phyloP scores from a whole-genome alignment of 1,140 invertebrate species.

The Hycleus cichorii region DNA sequence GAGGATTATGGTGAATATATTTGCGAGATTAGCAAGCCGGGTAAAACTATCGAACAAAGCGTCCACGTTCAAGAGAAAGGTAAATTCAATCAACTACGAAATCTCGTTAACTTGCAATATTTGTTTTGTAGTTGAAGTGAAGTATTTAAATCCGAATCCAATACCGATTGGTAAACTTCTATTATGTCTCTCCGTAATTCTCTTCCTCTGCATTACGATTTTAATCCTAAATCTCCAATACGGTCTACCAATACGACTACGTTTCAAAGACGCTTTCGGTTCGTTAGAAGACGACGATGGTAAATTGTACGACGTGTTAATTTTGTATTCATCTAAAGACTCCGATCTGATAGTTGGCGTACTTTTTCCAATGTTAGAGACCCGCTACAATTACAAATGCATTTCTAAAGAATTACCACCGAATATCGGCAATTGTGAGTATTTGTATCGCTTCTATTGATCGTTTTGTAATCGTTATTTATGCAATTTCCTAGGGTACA shows the following conservation, averaged over 20 bases:
- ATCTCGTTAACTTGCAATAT: not conserved
- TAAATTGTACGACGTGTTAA: slow-evolving; percentile 35
- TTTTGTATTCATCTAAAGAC: slow-evolving; percentile 35
- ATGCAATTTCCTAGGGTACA: slow-evolving; percentile 26
- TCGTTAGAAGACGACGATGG: slow-evolving; percentile 33
- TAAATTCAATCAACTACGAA: slow-evolving; percentile 8
- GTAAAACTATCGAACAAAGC: slow-evolving; percentile 24
- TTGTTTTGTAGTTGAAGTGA: slow-evolving; percentile 24
- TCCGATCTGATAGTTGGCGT: slow-evolving; percentile 31
- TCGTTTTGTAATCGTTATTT: slow-evolving; percentile 4
- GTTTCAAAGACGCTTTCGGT: slow-evolving; percentile 35
- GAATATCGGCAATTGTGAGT: slow-evolving; percentile 33
- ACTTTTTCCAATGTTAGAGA: slow-evolving; percentile 35
- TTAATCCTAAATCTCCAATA: slow-evolving; percentile 30
- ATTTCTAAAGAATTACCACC: slow-evolving; percentile 24
- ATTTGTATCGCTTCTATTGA: not conserved
- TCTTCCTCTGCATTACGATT: slow-evolving; percentile 20
- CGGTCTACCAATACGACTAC: slow-evolving; percentile 29
- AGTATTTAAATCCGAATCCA: slow-evolving; percentile 34
- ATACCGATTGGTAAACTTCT: slow-evolving; percentile 32
- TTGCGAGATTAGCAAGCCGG: slow-evolving; percentile 44
- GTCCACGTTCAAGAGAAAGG: slow-evolving; percentile 31
- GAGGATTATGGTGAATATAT: slow-evolving; percentile 62
- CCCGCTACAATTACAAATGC: slow-evolving; percentile 33
- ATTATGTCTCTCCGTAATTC: slow-evolving; percentile 17